Evolutionary conservation across 2,113 vertebrate genomes (phyloP).

Genomic region (Gila orcuttii): DNA sequence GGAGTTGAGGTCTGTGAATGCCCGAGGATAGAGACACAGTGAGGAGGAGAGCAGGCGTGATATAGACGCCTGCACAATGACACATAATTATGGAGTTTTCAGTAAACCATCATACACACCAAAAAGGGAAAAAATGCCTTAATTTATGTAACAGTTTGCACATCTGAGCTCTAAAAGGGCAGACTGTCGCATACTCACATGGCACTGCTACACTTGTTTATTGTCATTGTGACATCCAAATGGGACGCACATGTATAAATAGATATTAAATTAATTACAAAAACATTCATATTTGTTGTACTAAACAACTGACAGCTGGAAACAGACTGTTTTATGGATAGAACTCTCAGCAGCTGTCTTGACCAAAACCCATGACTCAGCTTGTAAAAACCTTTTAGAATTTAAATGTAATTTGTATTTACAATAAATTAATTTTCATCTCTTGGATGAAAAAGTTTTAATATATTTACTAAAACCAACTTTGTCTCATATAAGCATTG

Average conservation of each 20-base stretch:
- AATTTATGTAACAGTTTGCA: background rate
- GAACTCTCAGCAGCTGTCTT: background rate
- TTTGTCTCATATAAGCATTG: background rate
- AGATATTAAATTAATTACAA: background rate
- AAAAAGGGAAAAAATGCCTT: background rate
- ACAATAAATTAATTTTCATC: background rate
- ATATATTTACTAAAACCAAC: slow-evolving; percentile 14
- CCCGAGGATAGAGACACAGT: slow-evolving; percentile 25
- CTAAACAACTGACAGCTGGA: background rate
- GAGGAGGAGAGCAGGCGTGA: background rate
- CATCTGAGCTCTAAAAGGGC: background rate
- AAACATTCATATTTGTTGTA: slow-evolving; percentile 9
- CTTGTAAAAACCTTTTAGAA: background rate
- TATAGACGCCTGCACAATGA: slow-evolving; percentile 5
- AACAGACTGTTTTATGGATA: background rate
- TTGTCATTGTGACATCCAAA: slow-evolving; percentile 4
- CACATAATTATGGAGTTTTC: slow-evolving; percentile 19
- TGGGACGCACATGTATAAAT: background rate
- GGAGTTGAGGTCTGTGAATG: slow-evolving; percentile 21
- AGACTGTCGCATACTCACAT: background rate
- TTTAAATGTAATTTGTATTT: background rate
- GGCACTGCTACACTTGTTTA: background rate
- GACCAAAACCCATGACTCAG: background rate
- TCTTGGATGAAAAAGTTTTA: background rate
- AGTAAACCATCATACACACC: background rate